Evolutionary conservation across 1,140 invertebrate species (phyloP).

Genomic region (Macrocentrus cingulum): DNA sequence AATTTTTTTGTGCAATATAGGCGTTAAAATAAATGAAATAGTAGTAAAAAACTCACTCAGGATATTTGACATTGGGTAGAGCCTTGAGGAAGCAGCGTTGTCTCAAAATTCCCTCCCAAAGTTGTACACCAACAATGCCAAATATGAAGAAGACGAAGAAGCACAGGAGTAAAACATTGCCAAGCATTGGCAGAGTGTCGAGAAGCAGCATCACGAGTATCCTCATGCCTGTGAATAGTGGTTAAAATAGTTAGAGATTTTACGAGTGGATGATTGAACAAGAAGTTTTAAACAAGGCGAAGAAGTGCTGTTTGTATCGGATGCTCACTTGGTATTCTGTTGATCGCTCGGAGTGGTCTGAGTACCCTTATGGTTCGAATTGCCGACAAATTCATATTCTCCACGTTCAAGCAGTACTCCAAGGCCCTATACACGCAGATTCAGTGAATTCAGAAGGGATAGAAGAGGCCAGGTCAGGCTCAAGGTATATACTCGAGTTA

Average conservation of each 20-base stretch:
- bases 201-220: conserved; percentile 98
- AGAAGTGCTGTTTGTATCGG: not conserved
- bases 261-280: not conserved
- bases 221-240: conserved; percentile 80
- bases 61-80: conserved; percentile 68
- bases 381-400: conserved; percentile 97
- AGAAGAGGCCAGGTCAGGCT: too few relatives aligned
- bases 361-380: conserved; percentile 97
- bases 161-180: conserved; percentile 96
- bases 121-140: conserved; percentile 98
- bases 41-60: conserved; percentile 79
- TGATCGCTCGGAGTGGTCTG: conserved; percentile 94
- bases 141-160: conserved; percentile 99
- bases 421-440: too few relatives aligned
- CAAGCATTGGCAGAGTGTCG: conserved; percentile 98
- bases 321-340: conserved; percentile 97
- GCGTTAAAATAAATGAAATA: too few relatives aligned
- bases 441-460: too few relatives aligned
- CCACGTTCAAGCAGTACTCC: conserved; percentile 93
- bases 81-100: conserved; percentile 87
- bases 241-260: not conserved
- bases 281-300: not conserved
- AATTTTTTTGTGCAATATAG: too few relatives aligned
- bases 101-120: conserved; percentile 96
- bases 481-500: too few relatives aligned